Base-by-base conservation (phyloP, 1,140 invertebrate species). In the Metaphire vulgaris region DNA sequence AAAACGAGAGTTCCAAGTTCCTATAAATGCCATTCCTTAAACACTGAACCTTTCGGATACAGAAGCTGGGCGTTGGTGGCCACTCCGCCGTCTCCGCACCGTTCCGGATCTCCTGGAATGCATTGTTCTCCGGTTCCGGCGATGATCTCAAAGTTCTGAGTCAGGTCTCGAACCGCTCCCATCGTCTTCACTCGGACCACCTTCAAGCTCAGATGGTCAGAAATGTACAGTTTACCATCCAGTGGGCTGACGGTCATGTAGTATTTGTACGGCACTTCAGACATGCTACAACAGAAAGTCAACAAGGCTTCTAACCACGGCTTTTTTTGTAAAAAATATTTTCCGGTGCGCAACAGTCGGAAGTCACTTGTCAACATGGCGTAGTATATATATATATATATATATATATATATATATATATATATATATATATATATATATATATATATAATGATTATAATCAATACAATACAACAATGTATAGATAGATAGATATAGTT, bases 11-110 rank as follows among this genome's bases (percentile, higher is more conserved):
- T n/a, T n/a, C n/a, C n/a, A n/a, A n/a, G n/a, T n/a, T n/a, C n/a
- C n/a, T n/a, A n/a, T n/a, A n/a, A n/a, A n/a, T n/a, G n/a, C n/a
- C n/a, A n/a, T n/a, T n/a, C n/a, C n/a, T n/a, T n/a, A n/a, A n/a
- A n/a, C n/a, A n/a, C n/a, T n/a, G n/a, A 87, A 89, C 95, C 96
- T 89, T 98, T 99, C 0, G 96, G 96, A 88, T 97, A 97, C 0
- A 93, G 92, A 1, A 98, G 88, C 85, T 96, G 95, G 0, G 96
- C 96, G 82, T 96, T 92, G 77, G 92, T 89, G 0, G 96, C 96
- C n/a, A 93, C 85, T 6, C 93, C 93, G 16, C 94, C 94, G 82
- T 99, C 96, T 0, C 96, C 96, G 83, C 96, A 98, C 79, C 95
- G 93, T n/a, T 94, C 93, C 83, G 94, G 92, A 83, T 97, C 95